A percentile compares a stretch with the other conserved stretches of the same genome.
Evolutionary conservation across 2,888 invertebrate genomes (phyloP).

Genomic region (Ichneumon xanthorius): DNA sequence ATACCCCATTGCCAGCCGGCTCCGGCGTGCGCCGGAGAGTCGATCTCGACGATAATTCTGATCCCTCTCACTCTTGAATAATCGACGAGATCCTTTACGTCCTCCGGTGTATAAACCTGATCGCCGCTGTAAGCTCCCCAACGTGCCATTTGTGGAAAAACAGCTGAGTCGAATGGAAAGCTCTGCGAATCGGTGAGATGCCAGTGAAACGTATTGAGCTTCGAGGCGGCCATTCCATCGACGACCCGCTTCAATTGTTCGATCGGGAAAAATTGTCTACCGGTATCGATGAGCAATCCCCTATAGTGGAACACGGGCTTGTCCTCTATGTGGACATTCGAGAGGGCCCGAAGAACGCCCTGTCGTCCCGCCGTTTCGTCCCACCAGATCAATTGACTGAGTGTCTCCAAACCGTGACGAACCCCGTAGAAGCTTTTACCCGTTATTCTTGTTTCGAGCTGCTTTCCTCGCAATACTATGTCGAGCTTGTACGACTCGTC

Average conservation of each 20-base stretch:
- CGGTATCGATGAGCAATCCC: slow-evolving; percentile 95
- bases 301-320: slow-evolving; percentile 92
- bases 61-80: slow-evolving; percentile 94
- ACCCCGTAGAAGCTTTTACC: slow-evolving; percentile 92
- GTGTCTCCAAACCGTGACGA: slow-evolving; percentile 91
- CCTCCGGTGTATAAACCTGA: slow-evolving; percentile 90
- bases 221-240: slow-evolving; percentile 95
- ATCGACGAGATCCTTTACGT: slow-evolving; percentile 90
- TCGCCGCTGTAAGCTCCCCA: slow-evolving; percentile 95
- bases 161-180: slow-evolving; percentile 93
- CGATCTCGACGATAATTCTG: slow-evolving; percentile 94
- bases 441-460: slow-evolving; percentile 87
- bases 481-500: slow-evolving; percentile 92
- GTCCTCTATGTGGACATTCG: slow-evolving; percentile 90
- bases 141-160: slow-evolving; percentile 91
- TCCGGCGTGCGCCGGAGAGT: slow-evolving; percentile 95
- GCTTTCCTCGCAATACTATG: slow-evolving; percentile 85
- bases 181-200: slow-evolving; percentile 96
- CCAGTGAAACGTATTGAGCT: slow-evolving; percentile 98
- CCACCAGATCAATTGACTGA: slow-evolving; percentile 93
- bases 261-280: slow-evolving; percentile 94
- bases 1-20: slow-evolving; percentile 94
- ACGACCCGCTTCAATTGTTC: slow-evolving; percentile 90
- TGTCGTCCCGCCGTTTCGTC: slow-evolving; percentile 88
- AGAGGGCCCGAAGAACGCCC: slow-evolving; percentile 88